Conservation (phyloP, 1,140 invertebrate species). For the Aphidius ervi region DNA sequence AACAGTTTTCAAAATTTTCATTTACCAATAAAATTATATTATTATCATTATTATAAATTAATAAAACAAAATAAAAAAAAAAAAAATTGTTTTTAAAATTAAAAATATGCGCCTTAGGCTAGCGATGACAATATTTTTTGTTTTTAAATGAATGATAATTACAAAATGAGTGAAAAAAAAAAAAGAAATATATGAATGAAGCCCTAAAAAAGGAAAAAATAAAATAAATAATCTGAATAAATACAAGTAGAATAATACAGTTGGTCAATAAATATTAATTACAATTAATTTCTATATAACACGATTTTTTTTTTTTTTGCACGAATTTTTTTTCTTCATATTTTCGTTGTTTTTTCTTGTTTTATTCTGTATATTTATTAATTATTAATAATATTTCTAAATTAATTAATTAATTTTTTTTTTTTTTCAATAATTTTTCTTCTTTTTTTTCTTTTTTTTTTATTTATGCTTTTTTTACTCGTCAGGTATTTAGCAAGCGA, state of each 20-base stretch:
- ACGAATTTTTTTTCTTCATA: neutral
- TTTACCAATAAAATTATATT: no score
- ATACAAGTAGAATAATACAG: constrained; percentile 45
- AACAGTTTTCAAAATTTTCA: no score
- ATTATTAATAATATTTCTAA: no score
- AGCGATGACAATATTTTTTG: no score
- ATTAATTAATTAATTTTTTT: neutral
- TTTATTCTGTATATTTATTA: no score
- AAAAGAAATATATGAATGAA: constrained; percentile 35
- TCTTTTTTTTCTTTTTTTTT: neutral
- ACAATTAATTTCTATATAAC: constrained; percentile 26
- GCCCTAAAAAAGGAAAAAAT: constrained; percentile 50
- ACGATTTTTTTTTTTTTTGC: constrained; percentile 8
- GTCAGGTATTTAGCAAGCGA: constrained; percentile 1
- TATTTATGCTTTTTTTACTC: neutral
- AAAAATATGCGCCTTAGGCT: no score
- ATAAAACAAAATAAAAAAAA: no score
- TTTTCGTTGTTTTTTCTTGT: neutral
- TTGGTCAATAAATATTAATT: constrained; percentile 49
- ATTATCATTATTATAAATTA: no score
- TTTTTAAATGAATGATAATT: neutral
- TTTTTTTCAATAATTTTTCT: neutral
- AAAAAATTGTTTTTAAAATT: no score
- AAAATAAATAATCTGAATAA: constrained; percentile 56
- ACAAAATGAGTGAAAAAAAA: constrained; percentile 3